These are phyloP conservation scores for Lochmaea crataegi DNA, from an alignment of 2,888 invertebrate species.

Conservation along the genomic window DNA sequence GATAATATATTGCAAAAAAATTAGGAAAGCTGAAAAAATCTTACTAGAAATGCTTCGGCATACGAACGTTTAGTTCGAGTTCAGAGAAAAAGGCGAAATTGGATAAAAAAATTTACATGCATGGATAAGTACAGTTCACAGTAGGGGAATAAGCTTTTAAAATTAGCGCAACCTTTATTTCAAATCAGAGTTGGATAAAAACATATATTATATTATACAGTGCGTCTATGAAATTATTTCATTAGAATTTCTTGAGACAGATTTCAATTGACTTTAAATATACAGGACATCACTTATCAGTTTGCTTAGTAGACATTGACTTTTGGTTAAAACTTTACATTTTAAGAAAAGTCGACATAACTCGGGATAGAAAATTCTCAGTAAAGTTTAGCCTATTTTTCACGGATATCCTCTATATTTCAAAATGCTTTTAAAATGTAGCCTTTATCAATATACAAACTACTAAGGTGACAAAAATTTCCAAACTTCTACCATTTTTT, in stretches of 20 bases:
- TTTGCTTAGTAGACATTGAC: too few relatives aligned
- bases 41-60: conserved; percentile 23
- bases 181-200: conserved; percentile 4
- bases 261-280: background rate
- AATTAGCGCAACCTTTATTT: conserved; percentile 1
- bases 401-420: too few relatives aligned
- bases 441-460: too few relatives aligned
- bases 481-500: too few relatives aligned
- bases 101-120: conserved; percentile 49
- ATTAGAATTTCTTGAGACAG: too few relatives aligned
- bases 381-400: too few relatives aligned
- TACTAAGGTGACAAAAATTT: too few relatives aligned
- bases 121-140: conserved; percentile 64
- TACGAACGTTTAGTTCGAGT: background rate
- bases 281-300: too few relatives aligned
- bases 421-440: too few relatives aligned
- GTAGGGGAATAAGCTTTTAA: conserved; percentile 36
- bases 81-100: conserved; percentile 46
- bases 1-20: conserved; percentile 27
- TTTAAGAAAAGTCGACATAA: too few relatives aligned
- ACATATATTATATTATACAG: background rate
- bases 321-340: too few relatives aligned
- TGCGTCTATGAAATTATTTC: background rate
- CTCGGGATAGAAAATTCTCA: too few relatives aligned
- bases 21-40: conserved; percentile 20